These are phyloP conservation scores for Ambastaia sidthimunki DNA, from an alignment of 2,797 vertebrate species.

Conservation along the genomic window DNA sequence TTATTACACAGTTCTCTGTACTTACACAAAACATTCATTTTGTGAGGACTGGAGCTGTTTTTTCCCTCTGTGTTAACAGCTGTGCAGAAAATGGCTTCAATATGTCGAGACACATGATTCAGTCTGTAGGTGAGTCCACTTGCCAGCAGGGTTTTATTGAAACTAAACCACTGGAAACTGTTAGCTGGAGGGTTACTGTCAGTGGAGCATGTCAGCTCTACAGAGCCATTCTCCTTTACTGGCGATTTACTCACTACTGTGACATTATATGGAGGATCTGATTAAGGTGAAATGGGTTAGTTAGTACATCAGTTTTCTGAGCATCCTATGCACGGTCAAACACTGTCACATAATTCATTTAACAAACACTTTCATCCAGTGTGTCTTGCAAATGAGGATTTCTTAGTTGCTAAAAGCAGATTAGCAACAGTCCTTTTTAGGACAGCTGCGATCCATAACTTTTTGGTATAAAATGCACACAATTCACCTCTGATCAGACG, in stretches of 20 bases:
- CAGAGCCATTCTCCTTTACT: slow-evolving; percentile 65
- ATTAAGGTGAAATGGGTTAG: too few relatives aligned
- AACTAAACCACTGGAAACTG: slow-evolving; percentile 64
- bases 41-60: slow-evolving; percentile 56
- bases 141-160: slow-evolving; percentile 41
- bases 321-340: too few relatives aligned
- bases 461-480: too few relatives aligned
- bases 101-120: slow-evolving; percentile 64
- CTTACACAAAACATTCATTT: slow-evolving; percentile 68
- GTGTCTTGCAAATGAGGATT: too few relatives aligned
- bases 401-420: too few relatives aligned
- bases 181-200: slow-evolving; percentile 66
- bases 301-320: too few relatives aligned
- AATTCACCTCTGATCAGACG: too few relatives aligned
- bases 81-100: slow-evolving; percentile 62
- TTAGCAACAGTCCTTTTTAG: too few relatives aligned
- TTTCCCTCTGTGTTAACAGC: slow-evolving; percentile 65
- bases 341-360: too few relatives aligned
- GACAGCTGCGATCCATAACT: too few relatives aligned
- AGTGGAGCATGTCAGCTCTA: slow-evolving; percentile 65
- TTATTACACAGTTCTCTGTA: slow-evolving; percentile 12
- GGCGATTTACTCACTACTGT: background rate
- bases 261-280: too few relatives aligned
- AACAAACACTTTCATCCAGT: too few relatives aligned
- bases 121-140: slow-evolving; percentile 51